phyloP scores from a whole-genome alignment of 1,140 invertebrate species.

The Neocloeon triangulifer region DNA sequence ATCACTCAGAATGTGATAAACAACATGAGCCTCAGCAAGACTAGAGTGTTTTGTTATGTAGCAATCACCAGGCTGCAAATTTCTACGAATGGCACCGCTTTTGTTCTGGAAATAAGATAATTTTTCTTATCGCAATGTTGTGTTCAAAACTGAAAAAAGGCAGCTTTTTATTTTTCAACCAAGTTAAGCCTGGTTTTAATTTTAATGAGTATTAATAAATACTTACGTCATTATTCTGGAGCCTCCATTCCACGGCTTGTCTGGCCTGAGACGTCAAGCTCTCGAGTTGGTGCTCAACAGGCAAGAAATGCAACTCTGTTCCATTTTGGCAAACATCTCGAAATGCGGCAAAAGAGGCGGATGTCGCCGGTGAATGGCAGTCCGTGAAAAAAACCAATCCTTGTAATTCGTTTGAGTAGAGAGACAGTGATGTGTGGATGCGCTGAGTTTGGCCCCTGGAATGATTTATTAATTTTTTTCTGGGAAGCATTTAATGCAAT shows the following conservation, averaged over 20 bases:
- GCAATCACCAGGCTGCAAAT: slow-evolving; percentile 68
- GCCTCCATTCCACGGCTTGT: slow-evolving; percentile 24
- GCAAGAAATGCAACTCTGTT: slow-evolving; percentile 76
- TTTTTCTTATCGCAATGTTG: neutral
- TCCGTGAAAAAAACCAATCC: slow-evolving; percentile 69
- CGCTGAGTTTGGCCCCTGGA: slow-evolving; percentile 34
- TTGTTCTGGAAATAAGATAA: too few species aligned
- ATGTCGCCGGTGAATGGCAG: too few species aligned
- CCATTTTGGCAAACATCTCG: slow-evolving; percentile 34
- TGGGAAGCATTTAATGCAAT: too few species aligned
- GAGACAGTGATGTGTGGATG: slow-evolving; percentile 75
- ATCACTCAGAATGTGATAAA: slow-evolving; percentile 84
- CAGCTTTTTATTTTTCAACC: neutral
- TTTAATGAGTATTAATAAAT: neutral
- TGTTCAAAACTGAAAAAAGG: neutral
- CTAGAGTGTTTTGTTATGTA: slow-evolving; percentile 92
- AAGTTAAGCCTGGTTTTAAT: neutral
- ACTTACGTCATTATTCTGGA: slow-evolving; percentile 5
- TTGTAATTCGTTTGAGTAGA: slow-evolving; percentile 80
- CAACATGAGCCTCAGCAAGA: slow-evolving; percentile 76
- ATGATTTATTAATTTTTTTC: too few species aligned
- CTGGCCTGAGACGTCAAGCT: slow-evolving; percentile 35
- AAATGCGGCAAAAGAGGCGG: slow-evolving; percentile 32
- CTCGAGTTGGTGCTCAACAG: slow-evolving; percentile 66
- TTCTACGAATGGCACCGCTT: slow-evolving; percentile 17